Conservation (phyloP, 2,888 invertebrate species). For the Tromatobia lineatoria region DNA sequence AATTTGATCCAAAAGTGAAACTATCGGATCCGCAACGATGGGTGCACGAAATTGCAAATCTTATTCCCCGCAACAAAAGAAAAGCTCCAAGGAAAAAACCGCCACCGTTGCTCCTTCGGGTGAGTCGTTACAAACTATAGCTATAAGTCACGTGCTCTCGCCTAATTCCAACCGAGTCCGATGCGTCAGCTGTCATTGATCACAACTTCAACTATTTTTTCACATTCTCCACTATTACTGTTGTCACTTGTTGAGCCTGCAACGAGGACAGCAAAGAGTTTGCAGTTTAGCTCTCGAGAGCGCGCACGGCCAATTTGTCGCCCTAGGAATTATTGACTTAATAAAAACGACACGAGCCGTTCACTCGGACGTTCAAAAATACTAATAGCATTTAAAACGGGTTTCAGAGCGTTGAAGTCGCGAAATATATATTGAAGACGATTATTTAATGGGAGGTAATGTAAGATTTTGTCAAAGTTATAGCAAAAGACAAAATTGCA, state of each 20-base stretch:
- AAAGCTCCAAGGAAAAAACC: constrained; percentile 67
- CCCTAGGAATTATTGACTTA: constrained; percentile 31
- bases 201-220: neutral
- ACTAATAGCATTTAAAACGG: constrained; percentile 3
- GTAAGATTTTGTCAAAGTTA: neutral
- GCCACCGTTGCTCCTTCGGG: constrained; percentile 40
- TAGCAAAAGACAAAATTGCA: neutral
- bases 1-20: neutral
- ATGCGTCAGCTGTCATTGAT: neutral
- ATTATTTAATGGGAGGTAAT: constrained; percentile 59
- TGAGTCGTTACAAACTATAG: constrained; percentile 7
- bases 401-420: neutral
- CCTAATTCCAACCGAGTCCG: neutral
- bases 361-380: constrained; percentile 47
- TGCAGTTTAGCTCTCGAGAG: constrained; percentile 39
- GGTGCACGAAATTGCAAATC: constrained; percentile 76
- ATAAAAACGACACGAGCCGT: constrained; percentile 31
- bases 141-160: neutral
- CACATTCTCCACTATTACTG: neutral
- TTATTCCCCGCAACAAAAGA: constrained; percentile 75
- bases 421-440: neutral
- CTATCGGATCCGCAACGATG: constrained; percentile 65
- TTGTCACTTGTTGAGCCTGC: constrained; percentile 24
- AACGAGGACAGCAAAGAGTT: neutral
- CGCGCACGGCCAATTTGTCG: constrained; percentile 48